Evolutionary conservation across 2,797 vertebrate genomes (phyloP).

Genomic region (Hypotaenidia philippensis): DNA sequence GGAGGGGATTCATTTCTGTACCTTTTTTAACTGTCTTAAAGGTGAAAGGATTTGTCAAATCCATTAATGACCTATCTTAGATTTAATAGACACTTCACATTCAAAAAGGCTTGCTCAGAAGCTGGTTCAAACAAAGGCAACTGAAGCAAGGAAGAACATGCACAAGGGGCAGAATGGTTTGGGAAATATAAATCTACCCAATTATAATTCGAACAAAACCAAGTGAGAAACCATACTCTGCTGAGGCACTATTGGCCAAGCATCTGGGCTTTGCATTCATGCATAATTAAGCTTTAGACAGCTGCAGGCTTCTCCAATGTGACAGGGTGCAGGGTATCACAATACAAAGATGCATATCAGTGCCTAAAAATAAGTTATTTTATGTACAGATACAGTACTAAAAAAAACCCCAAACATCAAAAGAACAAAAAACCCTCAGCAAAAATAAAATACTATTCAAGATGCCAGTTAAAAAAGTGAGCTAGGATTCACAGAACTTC

Average conservation of each 20-base stretch:
- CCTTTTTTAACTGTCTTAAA: slow-evolving; percentile 71
- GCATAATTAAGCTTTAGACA: slow-evolving; percentile 83
- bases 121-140: slow-evolving; percentile 50
- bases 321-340: slow-evolving; percentile 65
- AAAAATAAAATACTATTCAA: slow-evolving; percentile 52
- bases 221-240: slow-evolving; percentile 69
- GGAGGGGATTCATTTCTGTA: slow-evolving; percentile 66
- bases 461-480: slow-evolving; percentile 23
- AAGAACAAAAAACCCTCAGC: neutral
- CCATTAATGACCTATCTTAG: slow-evolving; percentile 66
- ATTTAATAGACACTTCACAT: slow-evolving; percentile 59
- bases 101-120: slow-evolving; percentile 60
- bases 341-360: slow-evolving; percentile 66
- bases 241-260: slow-evolving; percentile 72
- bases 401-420: neutral
- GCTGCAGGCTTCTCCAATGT: slow-evolving; percentile 76
- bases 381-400: slow-evolving; percentile 52
- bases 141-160: slow-evolving; percentile 30
- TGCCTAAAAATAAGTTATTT: slow-evolving; percentile 27
- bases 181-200: slow-evolving; percentile 77
- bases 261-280: slow-evolving; percentile 81
- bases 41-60: slow-evolving; percentile 79
- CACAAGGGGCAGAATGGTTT: slow-evolving; percentile 40
- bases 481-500: neutral
- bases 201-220: slow-evolving; percentile 80